Conservation (phyloP, 2,113 vertebrate species). For the Piaya cayana region DNA sequence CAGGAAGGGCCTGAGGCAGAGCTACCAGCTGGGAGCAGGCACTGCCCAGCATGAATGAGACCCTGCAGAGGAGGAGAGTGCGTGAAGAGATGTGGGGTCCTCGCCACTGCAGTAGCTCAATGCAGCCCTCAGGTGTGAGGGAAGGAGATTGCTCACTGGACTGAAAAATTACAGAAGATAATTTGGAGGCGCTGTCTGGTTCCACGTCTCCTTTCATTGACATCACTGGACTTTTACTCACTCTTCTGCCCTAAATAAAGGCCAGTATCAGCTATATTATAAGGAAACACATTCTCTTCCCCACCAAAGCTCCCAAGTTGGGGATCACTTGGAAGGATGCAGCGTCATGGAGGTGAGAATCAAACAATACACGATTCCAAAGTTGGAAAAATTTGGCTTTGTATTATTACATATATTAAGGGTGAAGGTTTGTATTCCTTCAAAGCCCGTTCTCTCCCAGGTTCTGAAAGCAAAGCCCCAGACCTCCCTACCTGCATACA, state of each 20-base stretch:
- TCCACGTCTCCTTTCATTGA: background rate
- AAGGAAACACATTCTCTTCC: background rate
- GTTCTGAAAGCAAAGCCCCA: background rate
- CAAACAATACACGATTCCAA: background rate
- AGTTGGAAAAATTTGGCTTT: background rate
- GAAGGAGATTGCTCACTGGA: background rate
- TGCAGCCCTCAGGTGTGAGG: background rate
- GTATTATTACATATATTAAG: background rate
- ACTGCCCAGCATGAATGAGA: background rate
- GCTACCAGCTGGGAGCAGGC: background rate
- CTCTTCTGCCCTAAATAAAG: background rate
- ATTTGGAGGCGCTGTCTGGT: background rate
- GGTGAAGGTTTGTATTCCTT: background rate
- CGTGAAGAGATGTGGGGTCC: background rate
- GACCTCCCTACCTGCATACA: background rate
- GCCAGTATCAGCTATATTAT: background rate
- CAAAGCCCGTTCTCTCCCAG: background rate
- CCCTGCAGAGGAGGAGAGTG: background rate
- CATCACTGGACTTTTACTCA: background rate
- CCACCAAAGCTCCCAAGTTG: background rate
- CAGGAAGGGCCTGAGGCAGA: constrained; percentile 30
- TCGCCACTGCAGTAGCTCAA: background rate
- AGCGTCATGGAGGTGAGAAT: background rate
- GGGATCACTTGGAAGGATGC: background rate
- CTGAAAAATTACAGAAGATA: background rate